These are phyloP conservation scores for Acanthosepion lycidas DNA, from an alignment of 2,888 invertebrate genomes.

Conservation along the genomic window DNA sequence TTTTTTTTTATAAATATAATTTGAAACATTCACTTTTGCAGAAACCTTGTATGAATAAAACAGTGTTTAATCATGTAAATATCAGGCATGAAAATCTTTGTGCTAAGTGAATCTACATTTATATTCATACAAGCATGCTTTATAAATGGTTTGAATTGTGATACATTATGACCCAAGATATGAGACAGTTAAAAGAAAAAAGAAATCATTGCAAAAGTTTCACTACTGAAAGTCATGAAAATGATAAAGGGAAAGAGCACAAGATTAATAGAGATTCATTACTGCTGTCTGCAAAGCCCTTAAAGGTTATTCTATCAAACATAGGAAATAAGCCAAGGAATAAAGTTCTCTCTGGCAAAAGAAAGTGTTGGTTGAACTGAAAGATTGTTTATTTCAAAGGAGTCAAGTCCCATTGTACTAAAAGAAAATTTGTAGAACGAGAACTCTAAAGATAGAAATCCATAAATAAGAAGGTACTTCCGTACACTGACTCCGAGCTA, in stretches of 20 bases:
- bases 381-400: neutral
- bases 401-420: neutral
- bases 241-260: neutral
- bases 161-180: neutral
- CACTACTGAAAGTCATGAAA: neutral
- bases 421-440: neutral
- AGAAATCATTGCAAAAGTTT: neutral
- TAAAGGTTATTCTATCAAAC: neutral
- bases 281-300: neutral
- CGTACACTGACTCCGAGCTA: too few species aligned
- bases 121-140: neutral
- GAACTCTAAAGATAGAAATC: too few species aligned
- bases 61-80: too few species aligned
- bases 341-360: neutral
- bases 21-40: too few species aligned
- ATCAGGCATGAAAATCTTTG: too few species aligned
- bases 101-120: neutral
- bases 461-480: too few species aligned
- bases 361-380: neutral
- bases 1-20: too few species aligned
- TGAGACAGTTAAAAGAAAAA: neutral
- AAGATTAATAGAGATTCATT: neutral
- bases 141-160: neutral
- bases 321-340: neutral
- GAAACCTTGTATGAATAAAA: too few species aligned